Evolutionary conservation across 2,113 vertebrate species (phyloP).

Genomic region (Pelmatolapia mariae): DNA sequence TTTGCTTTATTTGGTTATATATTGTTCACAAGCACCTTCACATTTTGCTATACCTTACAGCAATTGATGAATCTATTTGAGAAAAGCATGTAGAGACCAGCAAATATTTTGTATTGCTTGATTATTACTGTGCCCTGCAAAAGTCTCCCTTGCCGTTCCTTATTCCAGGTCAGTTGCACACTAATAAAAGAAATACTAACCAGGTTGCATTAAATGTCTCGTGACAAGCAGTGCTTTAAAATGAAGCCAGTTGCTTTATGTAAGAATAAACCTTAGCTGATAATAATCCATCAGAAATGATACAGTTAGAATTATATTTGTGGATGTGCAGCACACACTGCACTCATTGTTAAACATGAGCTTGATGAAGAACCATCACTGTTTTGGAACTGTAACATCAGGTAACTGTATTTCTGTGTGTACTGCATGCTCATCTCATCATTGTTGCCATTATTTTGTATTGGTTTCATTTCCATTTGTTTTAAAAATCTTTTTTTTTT

Average conservation of each 20-base stretch:
- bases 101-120: background rate
- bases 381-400: conserved; percentile 36
- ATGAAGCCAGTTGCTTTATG: background rate
- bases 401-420: conserved; percentile 45
- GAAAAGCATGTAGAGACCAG: background rate
- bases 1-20: background rate
- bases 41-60: background rate
- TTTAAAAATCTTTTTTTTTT: conserved; percentile 34
- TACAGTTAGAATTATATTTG: background rate
- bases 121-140: background rate
- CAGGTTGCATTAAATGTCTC: background rate
- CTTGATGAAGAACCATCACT: conserved; percentile 14
- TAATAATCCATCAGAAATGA: background rate
- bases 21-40: background rate
- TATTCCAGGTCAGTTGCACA: background rate
- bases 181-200: background rate
- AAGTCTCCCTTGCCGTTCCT: background rate
- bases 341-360: background rate
- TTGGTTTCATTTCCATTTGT: conserved; percentile 20
- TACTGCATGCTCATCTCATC: conserved; percentile 18
- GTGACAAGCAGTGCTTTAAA: background rate
- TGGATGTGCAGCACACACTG: background rate
- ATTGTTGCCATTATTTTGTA: background rate
- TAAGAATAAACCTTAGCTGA: background rate
- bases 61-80: background rate